A percentile compares a stretch with the other conserved stretches of the same genome.
These are phyloP conservation scores for Hiodon tergisus DNA, from an alignment of 2,113 vertebrate species.

Conservation along the genomic window DNA sequence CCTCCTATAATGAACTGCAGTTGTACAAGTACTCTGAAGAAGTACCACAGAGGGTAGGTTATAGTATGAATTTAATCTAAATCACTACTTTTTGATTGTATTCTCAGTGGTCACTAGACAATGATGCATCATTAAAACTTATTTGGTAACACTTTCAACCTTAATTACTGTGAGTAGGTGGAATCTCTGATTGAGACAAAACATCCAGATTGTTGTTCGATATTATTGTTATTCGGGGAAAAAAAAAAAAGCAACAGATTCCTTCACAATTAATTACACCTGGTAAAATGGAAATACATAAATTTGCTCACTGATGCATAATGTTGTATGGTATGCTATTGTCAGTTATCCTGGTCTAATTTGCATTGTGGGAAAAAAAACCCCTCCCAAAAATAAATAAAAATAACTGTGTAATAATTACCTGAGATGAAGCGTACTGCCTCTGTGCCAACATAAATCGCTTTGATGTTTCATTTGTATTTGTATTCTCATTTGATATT, in stretches of 20 bases:
- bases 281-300: constrained; percentile 54
- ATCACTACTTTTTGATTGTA: constrained; percentile 23
- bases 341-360: constrained; percentile 61
- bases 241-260: constrained; percentile 20
- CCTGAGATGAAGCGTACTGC: constrained; percentile 67
- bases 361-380: constrained; percentile 43
- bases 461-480: constrained; percentile 66
- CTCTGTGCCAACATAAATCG: constrained; percentile 48
- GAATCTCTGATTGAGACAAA: constrained; percentile 30
- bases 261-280: constrained; percentile 55
- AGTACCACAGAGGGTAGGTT: constrained; percentile 1
- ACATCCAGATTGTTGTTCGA: constrained; percentile 33
- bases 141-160: constrained; percentile 32
- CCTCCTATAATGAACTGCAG: constrained; percentile 52
- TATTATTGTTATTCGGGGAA: constrained; percentile 25
- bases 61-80: constrained; percentile 18
- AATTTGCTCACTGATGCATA: constrained; percentile 39
- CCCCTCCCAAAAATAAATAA: neutral
- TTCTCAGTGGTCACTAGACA: constrained; percentile 32
- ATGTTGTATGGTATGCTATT: constrained; percentile 45
- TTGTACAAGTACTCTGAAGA: constrained; percentile 37
- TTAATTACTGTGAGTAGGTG: constrained; percentile 42
- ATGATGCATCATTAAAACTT: constrained; percentile 26
- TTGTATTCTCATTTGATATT: constrained; percentile 42
- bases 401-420: constrained; percentile 55